phyloP scores from a whole-genome alignment of 2,888 invertebrate genomes.

The Pherbina coryleti region DNA sequence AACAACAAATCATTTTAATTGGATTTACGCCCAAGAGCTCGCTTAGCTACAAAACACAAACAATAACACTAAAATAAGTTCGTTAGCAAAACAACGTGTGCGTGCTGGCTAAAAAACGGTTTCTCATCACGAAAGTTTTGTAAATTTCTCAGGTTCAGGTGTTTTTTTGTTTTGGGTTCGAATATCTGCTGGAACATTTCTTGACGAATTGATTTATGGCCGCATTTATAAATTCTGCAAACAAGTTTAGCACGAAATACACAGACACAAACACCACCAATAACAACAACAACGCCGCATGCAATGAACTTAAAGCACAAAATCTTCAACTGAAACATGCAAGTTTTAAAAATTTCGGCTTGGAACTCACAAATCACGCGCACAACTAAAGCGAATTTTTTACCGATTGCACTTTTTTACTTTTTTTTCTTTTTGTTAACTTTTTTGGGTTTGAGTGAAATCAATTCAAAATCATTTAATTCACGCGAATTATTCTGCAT shows the following conservation, averaged over 20 bases:
- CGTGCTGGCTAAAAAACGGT: too few species aligned
- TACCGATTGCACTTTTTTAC: background rate
- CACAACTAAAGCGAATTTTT: background rate
- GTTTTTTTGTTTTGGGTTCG: slow-evolving; percentile 51
- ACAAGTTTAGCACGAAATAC: background rate
- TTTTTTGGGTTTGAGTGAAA: background rate
- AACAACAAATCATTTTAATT: slow-evolving; percentile 60
- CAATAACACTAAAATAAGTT: background rate
- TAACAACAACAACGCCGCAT: background rate
- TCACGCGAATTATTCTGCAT: background rate
- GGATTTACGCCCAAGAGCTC: slow-evolving; percentile 54
- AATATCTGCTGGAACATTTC: slow-evolving; percentile 37
- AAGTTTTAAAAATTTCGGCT: too few species aligned
- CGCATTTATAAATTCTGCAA: slow-evolving; percentile 39
- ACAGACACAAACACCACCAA: background rate
- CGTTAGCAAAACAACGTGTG: background rate
- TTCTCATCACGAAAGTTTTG: background rate
- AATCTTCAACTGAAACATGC: background rate
- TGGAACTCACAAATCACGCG: background rate
- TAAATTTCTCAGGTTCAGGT: slow-evolving; percentile 46
- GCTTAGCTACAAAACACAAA: slow-evolving; percentile 28
- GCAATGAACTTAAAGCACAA: background rate
- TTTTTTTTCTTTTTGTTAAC: too few species aligned
- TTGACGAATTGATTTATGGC: slow-evolving; percentile 52
- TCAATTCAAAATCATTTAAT: background rate